A percentile compares a stretch with the other conserved stretches of the same genome.
Conservation (phyloP, 2,888 invertebrate species). For the Apodemia duryi region DNA sequence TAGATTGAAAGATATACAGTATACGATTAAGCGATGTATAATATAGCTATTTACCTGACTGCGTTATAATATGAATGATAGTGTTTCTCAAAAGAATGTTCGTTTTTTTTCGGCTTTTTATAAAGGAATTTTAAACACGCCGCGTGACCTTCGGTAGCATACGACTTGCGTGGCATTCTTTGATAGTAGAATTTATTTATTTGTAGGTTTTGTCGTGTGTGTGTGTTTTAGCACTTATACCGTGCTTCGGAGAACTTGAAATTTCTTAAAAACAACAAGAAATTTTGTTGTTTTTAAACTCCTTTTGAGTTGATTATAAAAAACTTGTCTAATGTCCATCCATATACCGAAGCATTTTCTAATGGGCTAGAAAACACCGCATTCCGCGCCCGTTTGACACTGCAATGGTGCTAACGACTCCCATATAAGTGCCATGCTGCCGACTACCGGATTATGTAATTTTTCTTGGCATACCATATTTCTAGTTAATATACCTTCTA, state of each 20-base stretch:
- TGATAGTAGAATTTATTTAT: no score
- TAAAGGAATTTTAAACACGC: no score
- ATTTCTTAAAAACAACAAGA: no score
- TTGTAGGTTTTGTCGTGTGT: neutral
- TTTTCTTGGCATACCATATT: neutral
- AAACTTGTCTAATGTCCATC: neutral
- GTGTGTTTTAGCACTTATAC: no score
- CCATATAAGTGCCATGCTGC: conserved; percentile 24
- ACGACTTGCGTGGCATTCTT: no score
- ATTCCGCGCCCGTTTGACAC: conserved; percentile 24
- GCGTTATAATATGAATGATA: no score
- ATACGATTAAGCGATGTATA: neutral
- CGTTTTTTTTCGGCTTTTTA: no score
- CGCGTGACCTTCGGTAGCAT: no score
- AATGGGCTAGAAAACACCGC: conserved; percentile 26
- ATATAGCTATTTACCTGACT: neutral
- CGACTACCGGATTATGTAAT: conserved; percentile 12
- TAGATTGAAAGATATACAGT: neutral
- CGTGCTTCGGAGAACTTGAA: no score
- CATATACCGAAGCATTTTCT: conserved; percentile 12
- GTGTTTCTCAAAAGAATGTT: no score
- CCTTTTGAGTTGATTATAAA: neutral
- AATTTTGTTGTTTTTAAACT: no score
- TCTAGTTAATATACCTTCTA: neutral
- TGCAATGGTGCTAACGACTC: conserved; percentile 29